These are phyloP conservation scores for Lymantria dispar DNA, from an alignment of 2,888 invertebrate genomes.

Conservation along the genomic window DNA sequence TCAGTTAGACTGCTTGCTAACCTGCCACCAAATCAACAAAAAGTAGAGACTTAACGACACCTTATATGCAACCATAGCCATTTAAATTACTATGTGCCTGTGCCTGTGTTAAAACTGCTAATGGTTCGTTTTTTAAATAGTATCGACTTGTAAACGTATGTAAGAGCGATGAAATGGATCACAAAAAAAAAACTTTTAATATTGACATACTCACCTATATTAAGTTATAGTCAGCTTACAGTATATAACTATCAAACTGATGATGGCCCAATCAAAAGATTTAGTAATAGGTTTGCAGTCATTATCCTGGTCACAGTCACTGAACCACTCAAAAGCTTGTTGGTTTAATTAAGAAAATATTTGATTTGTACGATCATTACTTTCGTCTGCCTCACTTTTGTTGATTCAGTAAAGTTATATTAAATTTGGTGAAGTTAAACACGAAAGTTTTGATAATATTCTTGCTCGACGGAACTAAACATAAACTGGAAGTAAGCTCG, in stretches of 20 bases:
- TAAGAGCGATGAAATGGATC: too few species aligned
- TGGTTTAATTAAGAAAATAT: conserved; percentile 47
- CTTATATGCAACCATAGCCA: too few species aligned
- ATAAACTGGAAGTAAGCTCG: conserved; percentile 48
- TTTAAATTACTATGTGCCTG: too few species aligned
- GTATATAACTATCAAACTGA: background rate
- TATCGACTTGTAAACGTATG: too few species aligned
- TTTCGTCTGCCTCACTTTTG: conserved; percentile 44
- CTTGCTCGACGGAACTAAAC: conserved; percentile 37
- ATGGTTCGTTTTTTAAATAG: too few species aligned
- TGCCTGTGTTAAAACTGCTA: too few species aligned
- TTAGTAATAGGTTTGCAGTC: conserved; percentile 10
- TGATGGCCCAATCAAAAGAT: conserved; percentile 21
- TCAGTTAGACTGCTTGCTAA: too few species aligned
- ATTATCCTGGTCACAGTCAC: conserved; percentile 58
- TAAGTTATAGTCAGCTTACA: conserved; percentile 6
- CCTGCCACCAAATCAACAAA: too few species aligned
- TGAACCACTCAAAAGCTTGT: conserved; percentile 49
- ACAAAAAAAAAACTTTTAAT: too few species aligned
- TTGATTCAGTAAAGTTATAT: conserved; percentile 47
- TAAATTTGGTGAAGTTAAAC: conserved; percentile 51
- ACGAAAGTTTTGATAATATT: conserved; percentile 46
- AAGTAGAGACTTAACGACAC: too few species aligned
- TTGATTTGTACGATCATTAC: conserved; percentile 40
- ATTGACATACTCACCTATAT: conserved; percentile 23